Base-by-base conservation (phyloP, 2,888 invertebrate species). In the Amphimallon solstitiale region DNA sequence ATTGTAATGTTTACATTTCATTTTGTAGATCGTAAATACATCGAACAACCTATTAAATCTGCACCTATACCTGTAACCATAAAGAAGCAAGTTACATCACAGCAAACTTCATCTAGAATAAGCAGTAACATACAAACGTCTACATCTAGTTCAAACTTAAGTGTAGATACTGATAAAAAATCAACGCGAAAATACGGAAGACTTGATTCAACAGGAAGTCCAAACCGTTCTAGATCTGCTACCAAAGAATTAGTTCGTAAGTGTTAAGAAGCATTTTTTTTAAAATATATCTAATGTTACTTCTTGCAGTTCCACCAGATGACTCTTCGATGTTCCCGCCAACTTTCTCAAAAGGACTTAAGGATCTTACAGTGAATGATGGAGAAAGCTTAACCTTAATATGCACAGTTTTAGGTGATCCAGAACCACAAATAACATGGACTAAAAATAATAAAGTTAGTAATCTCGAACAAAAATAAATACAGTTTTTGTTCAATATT, bases 381-480 rank as follows among this genome's bases (percentile, higher is more conserved):
- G 97, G 96, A n/a, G 92, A 94, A 69, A 89, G 91, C 67, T 85
- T 97, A 64, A 88, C 92, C 73, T 86, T 98, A 72, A 90, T 89
- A 10, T 94, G 93, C 71, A 89, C 92, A 70, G 93, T 97, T 56
- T 89, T 90, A 72, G 97, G 97, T 10, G 96, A 96, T 83, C 97
- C 97, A 49, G 96, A 95, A 80, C 97, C 97, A 0, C 90, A 95
- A 78, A 90, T 97, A 45, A 88, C 90, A 72, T 97, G 97, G 97
- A 88, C 87, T 77, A 96, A 95, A 85, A 91, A 94, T 79, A 91
- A 90, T n/a, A 90, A 92, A 81, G 88, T 87, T 68, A 80, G 80
- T 69, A 12, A 5, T 14, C 6, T 23, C 5, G 21, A 14, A 6
- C n/a, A n/a, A n/a, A n/a, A n/a, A n/a, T n/a, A n/a, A n/a, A n/a